These are phyloP conservation scores for Gobionotothen gibberifrons DNA, from an alignment of 2,797 vertebrate genomes.

Conservation along the genomic window DNA sequence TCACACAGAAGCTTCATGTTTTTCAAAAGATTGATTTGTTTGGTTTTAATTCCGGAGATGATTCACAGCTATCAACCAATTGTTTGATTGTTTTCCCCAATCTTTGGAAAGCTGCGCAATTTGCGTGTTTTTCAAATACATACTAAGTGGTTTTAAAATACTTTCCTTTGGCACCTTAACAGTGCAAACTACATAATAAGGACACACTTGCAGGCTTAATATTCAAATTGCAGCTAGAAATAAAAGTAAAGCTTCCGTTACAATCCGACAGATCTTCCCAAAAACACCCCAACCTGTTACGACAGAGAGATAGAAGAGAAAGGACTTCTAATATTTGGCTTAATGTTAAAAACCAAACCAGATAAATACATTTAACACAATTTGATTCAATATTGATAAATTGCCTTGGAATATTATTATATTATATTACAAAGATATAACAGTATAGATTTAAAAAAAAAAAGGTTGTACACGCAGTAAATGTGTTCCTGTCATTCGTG, in stretches of 20 bases:
- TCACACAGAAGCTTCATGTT: neutral
- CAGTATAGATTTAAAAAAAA: conserved; percentile 53
- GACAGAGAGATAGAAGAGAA: conserved; percentile 22
- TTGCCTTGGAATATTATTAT: conserved; percentile 59
- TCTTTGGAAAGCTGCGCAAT: neutral
- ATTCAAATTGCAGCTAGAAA: conserved; percentile 15
- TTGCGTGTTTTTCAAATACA: neutral
- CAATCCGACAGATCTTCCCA: neutral
- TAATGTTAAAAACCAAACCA: conserved; percentile 45
- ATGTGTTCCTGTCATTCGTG: conserved; percentile 41
- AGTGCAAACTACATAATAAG: neutral
- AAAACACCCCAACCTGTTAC: conserved; percentile 20
- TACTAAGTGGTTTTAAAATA: neutral
- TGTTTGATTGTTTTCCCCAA: neutral
- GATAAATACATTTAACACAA: conserved; percentile 47
- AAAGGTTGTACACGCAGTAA: conserved; percentile 32
- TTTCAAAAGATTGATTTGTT: neutral
- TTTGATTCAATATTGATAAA: conserved; percentile 43
- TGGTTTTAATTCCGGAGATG: neutral
- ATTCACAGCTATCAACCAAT: neutral
- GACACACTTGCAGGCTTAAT: conserved; percentile 1
- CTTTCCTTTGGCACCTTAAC: neutral
- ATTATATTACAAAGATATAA: conserved; percentile 70
- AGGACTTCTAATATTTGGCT: conserved; percentile 53
- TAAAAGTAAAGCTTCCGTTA: conserved; percentile 39